Evolutionary conservation across 2,113 vertebrate species (phyloP).

Genomic region (Oncorhynchus kisutch): DNA sequence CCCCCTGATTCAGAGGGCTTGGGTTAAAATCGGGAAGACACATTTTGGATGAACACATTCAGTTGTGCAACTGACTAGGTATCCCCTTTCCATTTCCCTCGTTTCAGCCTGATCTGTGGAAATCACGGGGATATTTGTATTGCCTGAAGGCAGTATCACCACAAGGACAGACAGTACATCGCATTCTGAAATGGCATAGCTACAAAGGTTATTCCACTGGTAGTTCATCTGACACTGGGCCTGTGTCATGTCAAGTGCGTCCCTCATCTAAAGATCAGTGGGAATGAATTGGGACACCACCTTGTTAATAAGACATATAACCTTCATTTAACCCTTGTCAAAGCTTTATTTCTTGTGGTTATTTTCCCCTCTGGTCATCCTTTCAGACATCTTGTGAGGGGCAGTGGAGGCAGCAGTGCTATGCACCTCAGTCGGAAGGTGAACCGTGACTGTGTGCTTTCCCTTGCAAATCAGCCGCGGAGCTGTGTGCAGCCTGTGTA

Average conservation of each 20-base stretch:
- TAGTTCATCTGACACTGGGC: background rate
- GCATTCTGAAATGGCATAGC: background rate
- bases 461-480: slow-evolving; percentile 53
- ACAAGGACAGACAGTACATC: too few relatives aligned
- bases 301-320: background rate
- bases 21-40: too few relatives aligned
- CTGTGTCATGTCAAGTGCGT: background rate
- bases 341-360: background rate
- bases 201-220: background rate
- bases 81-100: background rate
- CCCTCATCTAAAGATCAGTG: too few relatives aligned
- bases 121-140: too few relatives aligned
- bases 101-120: background rate
- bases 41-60: too few relatives aligned
- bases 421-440: slow-evolving; percentile 38
- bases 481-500: background rate
- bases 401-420: slow-evolving; percentile 37
- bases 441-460: slow-evolving; percentile 44
- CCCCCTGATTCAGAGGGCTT: background rate
- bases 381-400: background rate
- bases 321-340: background rate
- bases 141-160: too few relatives aligned
- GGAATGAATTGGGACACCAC: background rate
- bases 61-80: too few relatives aligned
- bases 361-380: background rate